phyloP scores from a whole-genome alignment of 2,113 vertebrate genomes.

The Cyanoderma ruficeps region DNA sequence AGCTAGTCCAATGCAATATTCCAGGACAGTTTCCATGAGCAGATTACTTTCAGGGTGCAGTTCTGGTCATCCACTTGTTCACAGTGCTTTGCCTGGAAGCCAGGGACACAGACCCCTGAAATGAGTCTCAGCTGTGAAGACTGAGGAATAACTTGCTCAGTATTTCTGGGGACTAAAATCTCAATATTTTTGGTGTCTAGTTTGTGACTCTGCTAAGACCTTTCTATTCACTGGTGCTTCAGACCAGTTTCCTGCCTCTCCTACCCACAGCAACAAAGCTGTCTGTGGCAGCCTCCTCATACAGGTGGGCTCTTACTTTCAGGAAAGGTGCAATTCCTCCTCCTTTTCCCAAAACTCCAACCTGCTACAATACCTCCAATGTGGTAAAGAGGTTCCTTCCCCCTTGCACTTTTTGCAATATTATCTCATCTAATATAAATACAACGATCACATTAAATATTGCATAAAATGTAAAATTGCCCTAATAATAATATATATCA shows the following conservation, averaged over 20 bases:
- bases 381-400: neutral
- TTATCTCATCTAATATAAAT: neutral
- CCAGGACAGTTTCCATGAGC: neutral
- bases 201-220: neutral
- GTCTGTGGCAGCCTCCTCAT: neutral
- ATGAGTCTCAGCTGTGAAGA: rapidly evolving
- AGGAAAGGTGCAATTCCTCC: neutral
- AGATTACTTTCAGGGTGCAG: neutral
- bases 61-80: neutral
- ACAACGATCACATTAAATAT: neutral
- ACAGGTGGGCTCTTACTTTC: neutral
- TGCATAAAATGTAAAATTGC: neutral
- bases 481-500: neutral
- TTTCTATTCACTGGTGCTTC: neutral
- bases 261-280: neutral
- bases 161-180: neutral
- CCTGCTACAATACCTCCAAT: neutral
- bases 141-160: neutral
- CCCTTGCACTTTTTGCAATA: neutral
- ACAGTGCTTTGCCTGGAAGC: neutral
- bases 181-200: neutral
- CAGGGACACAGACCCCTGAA: neutral
- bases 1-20: neutral
- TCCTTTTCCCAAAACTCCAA: neutral
- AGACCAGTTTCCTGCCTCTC: neutral